Conservation (phyloP, 2,797 vertebrate species). For the Schizopygopsis malacanthus region DNA sequence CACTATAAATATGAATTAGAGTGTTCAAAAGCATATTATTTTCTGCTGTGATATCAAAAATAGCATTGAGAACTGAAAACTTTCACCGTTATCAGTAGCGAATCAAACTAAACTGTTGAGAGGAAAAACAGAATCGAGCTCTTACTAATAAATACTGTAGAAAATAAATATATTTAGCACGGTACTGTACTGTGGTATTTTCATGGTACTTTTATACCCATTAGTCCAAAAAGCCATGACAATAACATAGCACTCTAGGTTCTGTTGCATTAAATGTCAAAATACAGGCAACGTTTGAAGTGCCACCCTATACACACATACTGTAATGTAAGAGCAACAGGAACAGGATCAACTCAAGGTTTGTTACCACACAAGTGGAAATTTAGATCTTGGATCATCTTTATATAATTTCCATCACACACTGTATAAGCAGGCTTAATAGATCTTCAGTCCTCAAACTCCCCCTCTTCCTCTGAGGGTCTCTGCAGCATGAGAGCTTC, state of each 20-base stretch:
- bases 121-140: background rate
- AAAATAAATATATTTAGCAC: background rate
- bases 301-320: conserved; percentile 9
- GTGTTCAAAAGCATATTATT: background rate
- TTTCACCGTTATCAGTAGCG: no score
- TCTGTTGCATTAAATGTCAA: background rate
- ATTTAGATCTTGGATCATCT: background rate
- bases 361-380: background rate
- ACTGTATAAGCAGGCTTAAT: conserved; percentile 14
- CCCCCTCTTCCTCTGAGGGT: conserved; percentile 10
- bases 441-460: conserved; percentile 21
- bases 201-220: background rate
- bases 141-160: background rate
- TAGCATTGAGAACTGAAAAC: background rate
- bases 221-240: background rate
- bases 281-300: background rate
- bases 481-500: conserved; percentile 40
- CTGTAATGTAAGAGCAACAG: background rate
- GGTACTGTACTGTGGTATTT: background rate
- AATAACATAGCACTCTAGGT: background rate
- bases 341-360: background rate
- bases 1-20: no score
- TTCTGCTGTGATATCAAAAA: background rate
- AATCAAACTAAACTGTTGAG: background rate
- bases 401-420: background rate